Evolutionary conservation across 2,113 vertebrate species (phyloP), one percentile per base, ranked within the genome.

Genomic region (Channa maculata): DNA sequence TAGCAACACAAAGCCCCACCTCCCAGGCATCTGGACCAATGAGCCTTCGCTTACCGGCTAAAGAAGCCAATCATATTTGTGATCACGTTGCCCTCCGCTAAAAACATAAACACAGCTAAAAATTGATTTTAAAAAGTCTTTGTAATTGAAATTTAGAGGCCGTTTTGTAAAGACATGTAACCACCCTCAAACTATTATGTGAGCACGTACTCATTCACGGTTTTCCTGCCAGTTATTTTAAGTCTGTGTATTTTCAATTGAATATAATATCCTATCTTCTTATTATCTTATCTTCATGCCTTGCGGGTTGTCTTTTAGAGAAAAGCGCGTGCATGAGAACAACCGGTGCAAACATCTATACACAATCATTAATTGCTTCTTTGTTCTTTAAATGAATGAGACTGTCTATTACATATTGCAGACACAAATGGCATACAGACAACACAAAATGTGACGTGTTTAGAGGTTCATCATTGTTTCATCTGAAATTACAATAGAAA

Each of bases 401-500:
- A 36, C 63, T 44, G n/a, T 44, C 9, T 63, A 39, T 50, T 37
- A 78, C 24, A 46, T 2, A 62, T 9, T 5, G 41, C 13, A n/a
- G 71, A 41, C 33, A 63, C 10, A 69, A 36, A 58, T 37, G 4
- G 43, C 38, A 36, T 48, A 68, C 74, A 60, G 65, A 85, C 73
- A 70, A 69, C 55, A 78, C 61, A 71, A 77, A 65, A 52, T 43
- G 0, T 6, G 3, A 24, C 72, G 38, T 66, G 5, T 87, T 80
- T 71, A 81, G 65, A 84, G 74, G 44, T 63, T 62, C 77, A 68
- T 85, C 54, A 80, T 90, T 8, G 82, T 82, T 87, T 89, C 65
- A 90, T 89, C 74, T 88, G 89, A 89, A 88, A 89, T 91, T 85
- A 92, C 68, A 91, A 86, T 87, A 91, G 65, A 89, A 89, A 91